phyloP scores from a whole-genome alignment of 2,797 vertebrate genomes.

The Pseudochromis fuscus region DNA sequence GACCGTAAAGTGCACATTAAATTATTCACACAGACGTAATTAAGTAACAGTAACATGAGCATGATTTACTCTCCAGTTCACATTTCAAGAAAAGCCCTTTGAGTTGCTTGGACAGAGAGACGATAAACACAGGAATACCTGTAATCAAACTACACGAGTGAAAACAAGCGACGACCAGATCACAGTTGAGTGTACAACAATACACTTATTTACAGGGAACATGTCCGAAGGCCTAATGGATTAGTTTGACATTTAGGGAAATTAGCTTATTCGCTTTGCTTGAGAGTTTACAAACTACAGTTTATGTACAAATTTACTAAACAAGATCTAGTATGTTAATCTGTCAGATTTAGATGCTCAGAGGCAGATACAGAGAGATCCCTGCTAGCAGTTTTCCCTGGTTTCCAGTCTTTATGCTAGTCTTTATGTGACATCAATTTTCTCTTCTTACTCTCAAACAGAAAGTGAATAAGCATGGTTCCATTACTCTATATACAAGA shows the following conservation, averaged over 20 bases:
- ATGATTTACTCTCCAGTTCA: conserved; percentile 40
- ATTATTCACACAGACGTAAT: conserved; percentile 55
- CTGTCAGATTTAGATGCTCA: not conserved
- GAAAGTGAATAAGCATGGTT: conserved; percentile 16
- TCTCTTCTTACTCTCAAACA: not conserved
- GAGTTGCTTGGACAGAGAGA: conserved; percentile 29
- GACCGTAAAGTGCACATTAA: conserved; percentile 67
- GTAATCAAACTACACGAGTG: conserved; percentile 17
- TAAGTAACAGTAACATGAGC: conserved; percentile 39
- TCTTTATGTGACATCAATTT: not conserved
- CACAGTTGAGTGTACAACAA: conserved; percentile 20
- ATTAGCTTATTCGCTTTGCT: conserved; percentile 15
- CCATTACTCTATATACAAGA: conserved; percentile 18
- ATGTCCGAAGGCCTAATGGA: conserved; percentile 9
- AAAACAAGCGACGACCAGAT: conserved; percentile 30
- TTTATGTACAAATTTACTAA: conserved; percentile 3
- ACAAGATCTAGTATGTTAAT: not conserved
- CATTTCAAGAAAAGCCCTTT: conserved; percentile 73
- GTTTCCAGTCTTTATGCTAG: conserved; percentile 6
- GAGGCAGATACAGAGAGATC: not conserved
- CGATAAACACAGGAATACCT: conserved; percentile 21
- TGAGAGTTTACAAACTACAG: not conserved
- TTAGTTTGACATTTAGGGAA: conserved; percentile 2
- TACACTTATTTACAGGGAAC: conserved; percentile 15
- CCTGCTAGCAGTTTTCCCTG: not conserved